phyloP scores from a whole-genome alignment of 1,140 invertebrate species.

The Drosophila sproati region DNA sequence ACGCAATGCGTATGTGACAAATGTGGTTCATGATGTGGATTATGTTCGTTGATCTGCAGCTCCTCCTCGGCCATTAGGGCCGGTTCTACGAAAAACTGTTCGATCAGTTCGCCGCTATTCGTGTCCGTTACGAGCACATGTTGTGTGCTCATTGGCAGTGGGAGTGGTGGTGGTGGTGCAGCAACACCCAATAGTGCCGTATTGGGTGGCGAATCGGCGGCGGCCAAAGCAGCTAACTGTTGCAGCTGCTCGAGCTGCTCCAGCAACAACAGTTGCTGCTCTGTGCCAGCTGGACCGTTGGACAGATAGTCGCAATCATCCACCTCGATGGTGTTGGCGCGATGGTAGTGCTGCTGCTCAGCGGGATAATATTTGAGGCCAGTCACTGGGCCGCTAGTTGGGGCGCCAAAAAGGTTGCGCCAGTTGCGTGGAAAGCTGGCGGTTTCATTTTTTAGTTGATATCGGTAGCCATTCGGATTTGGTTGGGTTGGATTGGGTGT shows the following conservation, averaged over 20 bases:
- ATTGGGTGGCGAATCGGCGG: slow-evolving; percentile 76
- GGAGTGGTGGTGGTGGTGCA: slow-evolving; percentile 26
- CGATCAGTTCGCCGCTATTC: slow-evolving; percentile 70
- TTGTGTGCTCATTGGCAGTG: slow-evolving; percentile 56
- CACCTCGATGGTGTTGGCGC: slow-evolving; percentile 82
- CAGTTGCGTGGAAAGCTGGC: slow-evolving; percentile 78
- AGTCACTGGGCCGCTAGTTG: slow-evolving; percentile 59
- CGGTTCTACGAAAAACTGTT: slow-evolving; percentile 75
- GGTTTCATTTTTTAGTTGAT: slow-evolving; percentile 54
- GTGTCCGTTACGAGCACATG: slow-evolving; percentile 70
- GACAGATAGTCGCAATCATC: slow-evolving; percentile 80
- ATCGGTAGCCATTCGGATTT: slow-evolving; percentile 25
- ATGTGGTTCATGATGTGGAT: slow-evolving; percentile 61
- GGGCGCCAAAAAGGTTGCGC: slow-evolving; percentile 71
- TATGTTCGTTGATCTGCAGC: slow-evolving; percentile 25
- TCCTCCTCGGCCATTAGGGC: slow-evolving; percentile 63
- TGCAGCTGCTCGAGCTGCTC: slow-evolving; percentile 80
- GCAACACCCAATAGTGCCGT: slow-evolving; percentile 48
- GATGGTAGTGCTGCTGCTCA: slow-evolving; percentile 64
- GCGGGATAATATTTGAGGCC: slow-evolving; percentile 56
- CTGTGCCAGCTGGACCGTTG: slow-evolving; percentile 37
- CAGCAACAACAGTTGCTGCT: slow-evolving; percentile 70
- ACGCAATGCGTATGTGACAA: slow-evolving; percentile 65
- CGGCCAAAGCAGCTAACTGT: slow-evolving; percentile 72
- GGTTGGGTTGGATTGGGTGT: slow-evolving; percentile 13